Evolutionary conservation across 2,113 vertebrate genomes (phyloP).

Genomic region (Eonycteris spelaea): DNA sequence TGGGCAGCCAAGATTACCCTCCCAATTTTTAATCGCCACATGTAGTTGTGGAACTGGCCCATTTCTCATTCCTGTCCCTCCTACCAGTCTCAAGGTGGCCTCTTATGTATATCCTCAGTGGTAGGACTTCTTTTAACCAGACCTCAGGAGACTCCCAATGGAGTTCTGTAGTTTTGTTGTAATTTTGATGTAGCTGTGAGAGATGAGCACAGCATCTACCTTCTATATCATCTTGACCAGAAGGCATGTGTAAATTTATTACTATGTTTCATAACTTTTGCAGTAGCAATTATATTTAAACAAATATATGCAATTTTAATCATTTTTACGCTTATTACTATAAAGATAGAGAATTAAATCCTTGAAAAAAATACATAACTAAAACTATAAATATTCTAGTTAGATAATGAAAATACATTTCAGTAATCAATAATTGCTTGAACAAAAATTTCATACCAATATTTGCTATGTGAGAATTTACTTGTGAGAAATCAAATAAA

Average conservation of each 20-base stretch:
- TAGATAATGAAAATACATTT: not conserved
- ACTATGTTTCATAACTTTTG: not conserved
- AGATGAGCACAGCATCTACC: too few species aligned
- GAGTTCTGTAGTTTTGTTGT: too few species aligned
- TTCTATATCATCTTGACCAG: too few species aligned
- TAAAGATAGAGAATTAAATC: not conserved
- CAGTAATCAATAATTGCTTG: not conserved
- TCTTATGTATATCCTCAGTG: too few species aligned
- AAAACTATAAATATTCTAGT: not conserved
- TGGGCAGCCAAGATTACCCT: too few species aligned
- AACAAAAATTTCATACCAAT: not conserved
- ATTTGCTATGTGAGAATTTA: not conserved
- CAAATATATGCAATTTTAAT: not conserved
- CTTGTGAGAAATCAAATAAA: not conserved
- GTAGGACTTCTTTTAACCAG: too few species aligned
- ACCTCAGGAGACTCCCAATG: too few species aligned
- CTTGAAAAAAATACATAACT: not conserved
- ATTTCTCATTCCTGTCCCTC: too few species aligned
- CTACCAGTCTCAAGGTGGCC: too few species aligned
- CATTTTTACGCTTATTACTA: not conserved
- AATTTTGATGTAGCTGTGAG: too few species aligned
- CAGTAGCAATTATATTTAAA: not conserved
- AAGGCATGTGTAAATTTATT: not conserved
- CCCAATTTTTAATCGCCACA: too few species aligned
- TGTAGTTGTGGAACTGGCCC: too few species aligned